Evolutionary conservation across 2,888 invertebrate genomes (phyloP).

Genomic region (Tetranychus piercei): DNA sequence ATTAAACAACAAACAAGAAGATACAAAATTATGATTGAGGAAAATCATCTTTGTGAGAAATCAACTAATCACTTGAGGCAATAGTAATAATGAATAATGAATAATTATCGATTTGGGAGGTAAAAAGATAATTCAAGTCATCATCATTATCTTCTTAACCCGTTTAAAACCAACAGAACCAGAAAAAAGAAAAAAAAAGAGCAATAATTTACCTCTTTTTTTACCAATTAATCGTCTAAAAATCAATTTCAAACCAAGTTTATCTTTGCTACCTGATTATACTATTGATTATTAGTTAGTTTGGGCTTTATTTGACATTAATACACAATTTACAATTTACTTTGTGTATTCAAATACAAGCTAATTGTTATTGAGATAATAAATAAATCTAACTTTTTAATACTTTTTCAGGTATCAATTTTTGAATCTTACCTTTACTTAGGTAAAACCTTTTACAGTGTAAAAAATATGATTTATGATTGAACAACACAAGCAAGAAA

Average conservation of each 20-base stretch:
- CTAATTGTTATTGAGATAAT: too few species aligned
- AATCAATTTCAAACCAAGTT: background rate
- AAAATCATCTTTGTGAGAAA: too few species aligned
- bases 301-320: background rate
- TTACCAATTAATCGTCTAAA: background rate
- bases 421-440: too few species aligned
- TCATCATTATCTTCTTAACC: background rate
- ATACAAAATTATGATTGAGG: too few species aligned
- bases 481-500: background rate
- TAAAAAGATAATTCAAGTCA: background rate
- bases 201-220: background rate
- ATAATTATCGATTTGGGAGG: background rate
- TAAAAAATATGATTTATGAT: background rate
- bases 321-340: background rate
- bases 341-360: background rate
- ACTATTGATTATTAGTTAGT: background rate
- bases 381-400: too few species aligned
- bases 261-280: background rate
- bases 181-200: background rate
- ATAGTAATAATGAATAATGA: background rate
- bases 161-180: constrained; percentile 1
- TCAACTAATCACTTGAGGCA: too few species aligned
- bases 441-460: background rate
- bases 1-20: too few species aligned
- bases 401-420: too few species aligned